Base-by-base conservation (phyloP, 2,888 invertebrate genomes). In the Brachypalpus laphriformis region DNA sequence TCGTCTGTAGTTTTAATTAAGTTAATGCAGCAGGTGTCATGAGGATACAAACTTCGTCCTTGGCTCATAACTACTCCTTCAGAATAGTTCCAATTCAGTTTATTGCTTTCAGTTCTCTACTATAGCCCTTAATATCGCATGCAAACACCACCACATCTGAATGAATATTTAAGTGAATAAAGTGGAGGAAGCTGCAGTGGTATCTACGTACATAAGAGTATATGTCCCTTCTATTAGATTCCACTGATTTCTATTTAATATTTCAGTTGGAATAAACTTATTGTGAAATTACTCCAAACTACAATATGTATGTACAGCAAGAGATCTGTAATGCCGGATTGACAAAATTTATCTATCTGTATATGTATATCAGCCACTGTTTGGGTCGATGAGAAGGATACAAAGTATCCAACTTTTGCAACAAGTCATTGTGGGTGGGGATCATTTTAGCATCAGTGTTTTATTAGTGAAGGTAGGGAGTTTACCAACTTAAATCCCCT, bases 1-100 rank as follows among this genome's bases (percentile, higher is more conserved):
- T 54, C 28, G 28, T 49, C 11, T 49, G 71, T 49, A 40, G 40
- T 77, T 77, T 77, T 77, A 77, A 77, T 70, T 77, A 77, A 78
- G 56, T 71, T 63, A 78, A 78, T 57, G 40, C 31, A 65, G 61
- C 37, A 65, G 56, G 57, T 71, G 65, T 49, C 31, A 59, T 11
- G 22, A 42, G 16, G 59, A n/a, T 25, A n/a, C 9, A 8, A 37
- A 49, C 20, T 71, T 61, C 8, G 25, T 51, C 72, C 28, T 61
- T 72, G 72, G 11, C 16, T 25, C 18, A 18, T 22, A 65, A 45
- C 63, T 42, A 14, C 25, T 42, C 14, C 25, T 28, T 47, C 9
- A 56, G 7, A 20, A 22, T n/a, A 54, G 2, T 71, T 71, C 9
- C 31, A 49, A 34, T 63, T 63, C 5, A 14, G 18, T 45, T 71